Evolutionary conservation across 2,888 invertebrate genomes (phyloP).

Genomic region (Macrophya annulata): DNA sequence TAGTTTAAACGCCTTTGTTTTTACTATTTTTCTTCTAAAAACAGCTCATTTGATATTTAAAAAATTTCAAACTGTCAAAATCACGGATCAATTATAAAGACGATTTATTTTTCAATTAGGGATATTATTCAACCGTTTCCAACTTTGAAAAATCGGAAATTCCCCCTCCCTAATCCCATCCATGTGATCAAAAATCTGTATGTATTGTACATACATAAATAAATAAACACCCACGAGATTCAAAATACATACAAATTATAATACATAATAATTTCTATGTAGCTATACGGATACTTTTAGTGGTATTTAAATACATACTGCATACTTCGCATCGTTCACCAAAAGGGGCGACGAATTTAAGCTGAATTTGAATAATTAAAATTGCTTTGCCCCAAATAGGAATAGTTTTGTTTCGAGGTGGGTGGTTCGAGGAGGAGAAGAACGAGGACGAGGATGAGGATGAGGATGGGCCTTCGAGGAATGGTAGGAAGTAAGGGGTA

Average conservation of each 20-base stretch:
- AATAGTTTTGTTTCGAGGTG: constrained; percentile 49
- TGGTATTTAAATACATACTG: constrained; percentile 15
- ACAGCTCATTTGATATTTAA: not conserved
- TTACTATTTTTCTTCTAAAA: not conserved
- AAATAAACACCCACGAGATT: not conserved
- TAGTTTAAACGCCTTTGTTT: constrained; percentile 12
- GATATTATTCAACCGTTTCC: no score
- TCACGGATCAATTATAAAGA: no score
- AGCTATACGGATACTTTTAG: not conserved
- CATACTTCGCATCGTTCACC: constrained; percentile 47
- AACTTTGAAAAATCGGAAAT: no score
- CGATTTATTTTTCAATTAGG: no score
- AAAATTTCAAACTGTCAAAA: no score
- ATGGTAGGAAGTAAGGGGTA: constrained; percentile 16
- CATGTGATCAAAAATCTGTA: no score
- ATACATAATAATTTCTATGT: not conserved
- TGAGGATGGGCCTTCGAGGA: not conserved
- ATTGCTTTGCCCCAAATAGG: constrained; percentile 54
- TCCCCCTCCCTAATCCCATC: no score
- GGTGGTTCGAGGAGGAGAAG: not conserved
- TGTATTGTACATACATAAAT: not conserved
- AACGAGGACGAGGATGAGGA: not conserved
- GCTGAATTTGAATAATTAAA: constrained; percentile 53
- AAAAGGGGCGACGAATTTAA: constrained; percentile 8
- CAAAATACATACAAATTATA: not conserved